Evolutionary conservation across 2,888 invertebrate species (phyloP).

Genomic region (Eustalomyia histrio): DNA sequence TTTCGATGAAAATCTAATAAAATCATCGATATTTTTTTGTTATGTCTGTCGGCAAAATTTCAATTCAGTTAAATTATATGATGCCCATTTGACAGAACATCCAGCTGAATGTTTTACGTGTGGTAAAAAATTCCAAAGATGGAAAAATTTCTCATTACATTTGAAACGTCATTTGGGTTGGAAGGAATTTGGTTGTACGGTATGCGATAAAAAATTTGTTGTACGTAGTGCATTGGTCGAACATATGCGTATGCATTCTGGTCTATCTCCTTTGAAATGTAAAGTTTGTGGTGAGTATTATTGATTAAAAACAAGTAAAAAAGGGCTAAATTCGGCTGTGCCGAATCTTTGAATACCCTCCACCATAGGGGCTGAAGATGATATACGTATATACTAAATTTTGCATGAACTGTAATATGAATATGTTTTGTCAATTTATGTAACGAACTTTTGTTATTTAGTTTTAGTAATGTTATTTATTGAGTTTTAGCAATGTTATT

Average conservation of each 20-base stretch:
- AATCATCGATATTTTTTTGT: conserved; percentile 80
- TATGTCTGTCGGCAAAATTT: conserved; percentile 85
- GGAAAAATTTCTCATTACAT: conserved; percentile 88
- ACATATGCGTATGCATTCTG: conserved; percentile 91
- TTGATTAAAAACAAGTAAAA: not conserved
- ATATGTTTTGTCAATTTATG: too few relatives aligned
- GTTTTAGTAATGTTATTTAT: too few relatives aligned
- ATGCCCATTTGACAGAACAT: conserved; percentile 88
- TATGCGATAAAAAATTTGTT: conserved; percentile 90
- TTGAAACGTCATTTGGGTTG: conserved; percentile 89
- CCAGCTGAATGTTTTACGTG: conserved; percentile 91
- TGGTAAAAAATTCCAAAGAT: conserved; percentile 87
- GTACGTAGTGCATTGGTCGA: conserved; percentile 90
- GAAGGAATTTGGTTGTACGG: conserved; percentile 85
- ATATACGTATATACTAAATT: too few relatives aligned
- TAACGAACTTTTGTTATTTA: too few relatives aligned
- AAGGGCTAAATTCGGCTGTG: too few relatives aligned
- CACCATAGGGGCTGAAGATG: too few relatives aligned
- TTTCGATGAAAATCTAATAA: conserved; percentile 75
- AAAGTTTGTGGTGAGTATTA: conserved; percentile 83
- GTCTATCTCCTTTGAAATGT: conserved; percentile 89
- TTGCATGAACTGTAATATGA: too few relatives aligned
- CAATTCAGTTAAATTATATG: conserved; percentile 84
- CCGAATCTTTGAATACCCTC: too few relatives aligned
- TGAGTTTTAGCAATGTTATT: too few relatives aligned